A percentile compares a stretch with the other conserved stretches of the same genome.
phyloP scores from a whole-genome alignment of 2,888 invertebrate species.

The Apamea crenata region DNA sequence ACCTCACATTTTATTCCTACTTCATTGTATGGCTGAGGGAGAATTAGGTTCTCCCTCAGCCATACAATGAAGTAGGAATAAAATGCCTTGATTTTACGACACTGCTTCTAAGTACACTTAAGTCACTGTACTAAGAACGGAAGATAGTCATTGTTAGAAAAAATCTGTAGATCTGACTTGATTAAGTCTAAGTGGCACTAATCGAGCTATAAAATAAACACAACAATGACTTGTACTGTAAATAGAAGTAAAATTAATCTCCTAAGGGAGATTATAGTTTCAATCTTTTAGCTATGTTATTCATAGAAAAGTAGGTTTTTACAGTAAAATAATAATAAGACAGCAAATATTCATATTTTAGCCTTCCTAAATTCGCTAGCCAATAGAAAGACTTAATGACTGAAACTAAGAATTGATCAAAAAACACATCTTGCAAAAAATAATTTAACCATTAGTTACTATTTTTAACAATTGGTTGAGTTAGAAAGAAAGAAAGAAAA shows the following conservation, averaged over 20 bases:
- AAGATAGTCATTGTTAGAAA: constrained; percentile 36
- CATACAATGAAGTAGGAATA: no score
- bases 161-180: constrained; percentile 30
- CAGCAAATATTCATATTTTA: not conserved
- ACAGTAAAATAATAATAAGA: not conserved
- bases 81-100: constrained; percentile 41
- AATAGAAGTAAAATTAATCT: not conserved
- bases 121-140: constrained; percentile 19
- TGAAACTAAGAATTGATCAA: no score
- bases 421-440: no score
- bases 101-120: constrained; percentile 37
- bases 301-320: not conserved
- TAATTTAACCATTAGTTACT: no score
- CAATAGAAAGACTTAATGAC: not conserved
- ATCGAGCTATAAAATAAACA: constrained; percentile 3
- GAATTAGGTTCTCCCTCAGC: no score
- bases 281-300: not conserved
- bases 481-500: no score
- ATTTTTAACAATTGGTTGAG: no score
- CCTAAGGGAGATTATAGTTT: not conserved
- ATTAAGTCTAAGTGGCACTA: constrained; percentile 23
- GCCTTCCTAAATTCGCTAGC: not conserved
- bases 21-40: constrained; percentile 22
- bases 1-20: constrained; percentile 15
- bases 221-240: not conserved